phyloP scores from a whole-genome alignment of 2,797 vertebrate species.

The Tenualosa ilisha region DNA sequence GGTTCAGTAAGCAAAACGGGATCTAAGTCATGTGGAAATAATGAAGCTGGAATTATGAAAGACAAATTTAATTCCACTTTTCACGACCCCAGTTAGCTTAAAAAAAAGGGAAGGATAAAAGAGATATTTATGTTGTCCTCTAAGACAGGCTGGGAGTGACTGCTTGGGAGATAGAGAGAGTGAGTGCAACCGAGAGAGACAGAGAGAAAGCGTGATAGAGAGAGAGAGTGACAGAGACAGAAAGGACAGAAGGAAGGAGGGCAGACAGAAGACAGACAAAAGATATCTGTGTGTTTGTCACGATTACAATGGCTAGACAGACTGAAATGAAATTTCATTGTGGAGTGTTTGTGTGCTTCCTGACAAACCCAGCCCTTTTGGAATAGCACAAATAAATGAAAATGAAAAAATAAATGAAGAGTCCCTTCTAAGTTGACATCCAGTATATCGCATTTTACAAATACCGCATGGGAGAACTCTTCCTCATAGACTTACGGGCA shows the following conservation, averaged over 20 bases:
- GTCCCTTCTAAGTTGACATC: not conserved
- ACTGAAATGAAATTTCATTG: not conserved
- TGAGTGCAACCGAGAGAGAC: not conserved
- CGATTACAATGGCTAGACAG: not conserved
- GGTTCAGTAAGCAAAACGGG: slow-evolving; percentile 28
- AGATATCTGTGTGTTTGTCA: not conserved
- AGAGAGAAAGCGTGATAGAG: not conserved
- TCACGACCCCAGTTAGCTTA: slow-evolving; percentile 36
- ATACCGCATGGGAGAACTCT: not conserved
- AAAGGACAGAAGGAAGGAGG: not conserved
- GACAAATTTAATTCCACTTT: slow-evolving; percentile 45
- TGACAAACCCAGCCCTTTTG: not conserved
- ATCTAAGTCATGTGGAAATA: slow-evolving; percentile 45
- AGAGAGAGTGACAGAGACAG: not conserved
- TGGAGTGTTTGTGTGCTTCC: not conserved
- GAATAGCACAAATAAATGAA: not conserved
- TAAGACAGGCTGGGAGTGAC: not conserved
- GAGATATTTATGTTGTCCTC: slow-evolving; percentile 18
- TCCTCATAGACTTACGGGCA: not conserved
- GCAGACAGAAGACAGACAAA: slow-evolving; percentile 25
- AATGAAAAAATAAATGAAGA: not conserved
- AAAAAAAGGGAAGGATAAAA: slow-evolving; percentile 22
- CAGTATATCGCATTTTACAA: not conserved
- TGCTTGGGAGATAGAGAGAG: not conserved
- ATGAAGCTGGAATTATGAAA: slow-evolving; percentile 47